A percentile compares a stretch with the other conserved stretches of the same genome.
These are phyloP conservation scores for Cheilosia vulpina DNA, from an alignment of 2,888 invertebrate species.

Conservation along the genomic window DNA sequence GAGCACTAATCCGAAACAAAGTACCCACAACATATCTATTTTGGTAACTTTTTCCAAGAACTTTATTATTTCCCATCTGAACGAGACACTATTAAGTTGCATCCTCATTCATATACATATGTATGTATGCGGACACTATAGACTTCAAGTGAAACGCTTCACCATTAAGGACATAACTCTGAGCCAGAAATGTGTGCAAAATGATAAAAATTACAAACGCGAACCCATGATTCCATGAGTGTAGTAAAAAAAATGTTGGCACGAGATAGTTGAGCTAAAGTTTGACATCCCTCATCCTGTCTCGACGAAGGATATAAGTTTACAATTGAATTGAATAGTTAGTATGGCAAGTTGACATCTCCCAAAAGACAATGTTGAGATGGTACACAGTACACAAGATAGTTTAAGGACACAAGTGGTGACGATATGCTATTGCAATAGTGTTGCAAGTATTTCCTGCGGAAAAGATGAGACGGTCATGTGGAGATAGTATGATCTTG, in stretches of 20 bases:
- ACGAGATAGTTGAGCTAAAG: conserved; percentile 5
- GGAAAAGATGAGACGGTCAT: background rate
- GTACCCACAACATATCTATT: too few species aligned
- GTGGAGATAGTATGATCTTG: background rate
- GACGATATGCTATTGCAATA: conserved; percentile 1
- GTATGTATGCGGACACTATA: background rate
- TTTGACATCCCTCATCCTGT: conserved; percentile 9
- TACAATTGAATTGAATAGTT: conserved; percentile 70
- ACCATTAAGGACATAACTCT: conserved; percentile 30
- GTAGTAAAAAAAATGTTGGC: conserved; percentile 35
- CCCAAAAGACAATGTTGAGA: conserved; percentile 43
- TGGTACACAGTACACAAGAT: conserved; percentile 13
- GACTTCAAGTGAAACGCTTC: conserved; percentile 5
- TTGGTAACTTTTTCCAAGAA: too few species aligned
- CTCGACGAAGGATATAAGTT: conserved; percentile 51
- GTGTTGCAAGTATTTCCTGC: conserved; percentile 16
- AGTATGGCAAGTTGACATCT: conserved; percentile 50
- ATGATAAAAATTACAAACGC: conserved; percentile 50
- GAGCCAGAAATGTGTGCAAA: conserved; percentile 37
- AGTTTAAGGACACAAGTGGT: conserved; percentile 1
- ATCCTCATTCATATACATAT: conserved; percentile 1
- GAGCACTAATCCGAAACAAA: too few species aligned
- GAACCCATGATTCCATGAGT: conserved; percentile 53
- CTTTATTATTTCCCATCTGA: conserved; percentile 8
- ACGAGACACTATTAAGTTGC: conserved; percentile 13